Evolutionary conservation across 2,888 invertebrate genomes (phyloP), one percentile per base, ranked within the genome.

Genomic region (Desoria tigrina): DNA sequence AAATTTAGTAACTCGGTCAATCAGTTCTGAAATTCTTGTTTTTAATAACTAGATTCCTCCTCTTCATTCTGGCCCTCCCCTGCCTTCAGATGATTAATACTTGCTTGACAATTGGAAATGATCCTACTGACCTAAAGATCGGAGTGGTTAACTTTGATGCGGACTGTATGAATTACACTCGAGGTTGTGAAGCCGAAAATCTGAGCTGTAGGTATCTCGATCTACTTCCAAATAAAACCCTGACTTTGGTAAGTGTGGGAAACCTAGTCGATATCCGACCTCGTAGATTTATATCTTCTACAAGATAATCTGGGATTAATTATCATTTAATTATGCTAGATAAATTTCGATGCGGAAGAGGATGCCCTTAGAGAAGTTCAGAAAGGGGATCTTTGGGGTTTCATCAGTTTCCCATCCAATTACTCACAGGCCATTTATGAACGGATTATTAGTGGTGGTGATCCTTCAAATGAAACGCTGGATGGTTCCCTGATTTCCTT

Each of bases 21-120:
- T 16, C 45, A 18, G 45, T 45, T 21, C 45, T 6, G 6, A 18
- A 16, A 45, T 45, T 45, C 21, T 32, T 45, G 16, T 9, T 45
- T 45, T 51, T 51, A 14, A 4, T 49, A 26, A 50, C 2, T 49
- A 71, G 69, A 42, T 73, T 73, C 59, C 60, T 71, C 23, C 58
- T 73, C 11, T 71, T 70, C 26, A 62, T 73, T 11, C 63, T 73
- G 21, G 60, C 64, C 26, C 51, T 68, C 0, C 73, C 73, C n/a
- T 64, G 68, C 16, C 49, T 71, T 2, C 68, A 68, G 64, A 65
- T 73, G 54, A 61, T 66, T 42, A 56, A 66, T 18, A 66, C 66
- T n/a, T 73, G 73, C 57, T 59, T 67, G 28, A 66, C 73, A 14
- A 65, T 71, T 50, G 71, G 73, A 32, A 64, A 61, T 61, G 68